Conservation (phyloP, 1,140 invertebrate genomes). For the Tetraneura akinire region DNA sequence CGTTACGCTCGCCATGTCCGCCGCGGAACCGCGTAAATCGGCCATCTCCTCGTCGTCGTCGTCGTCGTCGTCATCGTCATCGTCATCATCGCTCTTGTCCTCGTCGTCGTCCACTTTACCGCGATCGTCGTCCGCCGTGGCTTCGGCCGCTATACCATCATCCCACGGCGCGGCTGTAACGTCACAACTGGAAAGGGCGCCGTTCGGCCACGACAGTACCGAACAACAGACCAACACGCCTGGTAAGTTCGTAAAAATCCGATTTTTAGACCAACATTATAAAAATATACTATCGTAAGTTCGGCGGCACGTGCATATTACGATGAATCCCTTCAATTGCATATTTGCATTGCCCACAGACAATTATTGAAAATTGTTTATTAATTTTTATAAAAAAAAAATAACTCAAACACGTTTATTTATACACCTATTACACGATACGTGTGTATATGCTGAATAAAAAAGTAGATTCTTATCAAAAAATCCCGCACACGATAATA, state of each 20-base stretch:
- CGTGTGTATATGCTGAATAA: no score
- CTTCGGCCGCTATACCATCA: background rate
- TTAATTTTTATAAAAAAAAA: no score
- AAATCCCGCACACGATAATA: no score
- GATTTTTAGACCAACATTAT: no score
- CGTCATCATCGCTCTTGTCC: background rate
- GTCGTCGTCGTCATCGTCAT: background rate
- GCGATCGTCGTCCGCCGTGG: background rate
- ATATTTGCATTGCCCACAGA: no score
- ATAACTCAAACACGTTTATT: no score
- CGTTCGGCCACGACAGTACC: conserved; percentile 36
- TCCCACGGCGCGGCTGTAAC: conserved; percentile 5
- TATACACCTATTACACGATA: no score
- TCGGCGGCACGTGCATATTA: no score
- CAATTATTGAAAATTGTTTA: no score
- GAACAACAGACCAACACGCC: conserved; percentile 43
- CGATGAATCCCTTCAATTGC: no score
- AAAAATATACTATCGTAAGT: no score
- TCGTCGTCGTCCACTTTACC: background rate
- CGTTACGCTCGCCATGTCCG: conserved; percentile 42
- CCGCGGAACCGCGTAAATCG: conserved; percentile 34
- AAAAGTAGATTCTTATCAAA: no score
- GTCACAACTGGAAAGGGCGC: conserved; percentile 41
- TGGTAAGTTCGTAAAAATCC: conserved; percentile 31
- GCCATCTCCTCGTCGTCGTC: conserved; percentile 16